Conservation (phyloP, 2,113 vertebrate genomes). For the Leucoraja erinaceus region DNA sequence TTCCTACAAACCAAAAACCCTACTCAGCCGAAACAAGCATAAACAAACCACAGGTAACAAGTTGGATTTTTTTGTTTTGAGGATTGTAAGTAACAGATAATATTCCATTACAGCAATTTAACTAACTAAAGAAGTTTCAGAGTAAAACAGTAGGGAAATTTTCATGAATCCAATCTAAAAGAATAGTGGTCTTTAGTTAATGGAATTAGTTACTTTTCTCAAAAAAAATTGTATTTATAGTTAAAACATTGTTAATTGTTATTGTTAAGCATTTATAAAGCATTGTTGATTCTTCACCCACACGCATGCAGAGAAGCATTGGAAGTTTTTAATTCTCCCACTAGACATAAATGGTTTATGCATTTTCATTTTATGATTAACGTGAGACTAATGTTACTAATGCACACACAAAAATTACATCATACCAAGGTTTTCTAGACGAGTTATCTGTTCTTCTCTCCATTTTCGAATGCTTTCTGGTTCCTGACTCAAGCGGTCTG, state of each 20-base stretch:
- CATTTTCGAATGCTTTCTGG: slow-evolving; percentile 93
- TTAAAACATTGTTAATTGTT: too few species aligned
- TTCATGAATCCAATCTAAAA: not conserved
- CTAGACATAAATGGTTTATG: not conserved
- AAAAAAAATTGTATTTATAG: not conserved
- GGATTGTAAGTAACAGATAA: too few species aligned
- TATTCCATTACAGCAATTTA: too few species aligned
- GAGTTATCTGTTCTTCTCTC: slow-evolving; percentile 88
- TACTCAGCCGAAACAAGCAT: not conserved
- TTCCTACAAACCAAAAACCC: not conserved
- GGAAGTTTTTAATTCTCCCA: not conserved
- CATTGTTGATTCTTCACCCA: too few species aligned
- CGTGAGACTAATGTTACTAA: too few species aligned
- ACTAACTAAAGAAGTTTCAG: too few species aligned
- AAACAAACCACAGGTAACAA: not conserved
- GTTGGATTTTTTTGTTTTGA: too few species aligned
- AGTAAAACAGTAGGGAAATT: too few species aligned
- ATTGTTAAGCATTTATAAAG: not conserved
- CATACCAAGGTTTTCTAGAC: slow-evolving; percentile 85
- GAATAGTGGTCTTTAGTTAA: not conserved
- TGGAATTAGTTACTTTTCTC: not conserved
- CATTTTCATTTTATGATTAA: not conserved
- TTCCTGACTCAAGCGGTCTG: slow-evolving; percentile 82
- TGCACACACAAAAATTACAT: too few species aligned
- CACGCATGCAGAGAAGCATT: too few species aligned